These are phyloP conservation scores for Enteromius viviparus DNA, from an alignment of 2,797 vertebrate genomes.

Conservation along the genomic window DNA sequence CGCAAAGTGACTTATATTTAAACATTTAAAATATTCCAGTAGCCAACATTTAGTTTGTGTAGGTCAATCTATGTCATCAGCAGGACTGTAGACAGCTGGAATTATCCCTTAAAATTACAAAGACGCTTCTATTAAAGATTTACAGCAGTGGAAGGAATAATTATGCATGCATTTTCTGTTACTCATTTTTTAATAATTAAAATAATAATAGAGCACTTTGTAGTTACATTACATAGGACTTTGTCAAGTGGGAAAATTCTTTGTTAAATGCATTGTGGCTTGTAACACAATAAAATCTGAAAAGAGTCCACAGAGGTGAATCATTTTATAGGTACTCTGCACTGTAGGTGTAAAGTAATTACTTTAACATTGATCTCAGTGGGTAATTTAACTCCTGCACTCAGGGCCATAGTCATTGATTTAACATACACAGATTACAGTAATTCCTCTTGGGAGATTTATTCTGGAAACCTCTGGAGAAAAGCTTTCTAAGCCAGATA, in stretches of 20 bases:
- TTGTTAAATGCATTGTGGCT: constrained; percentile 9
- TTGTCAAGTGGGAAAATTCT: not conserved
- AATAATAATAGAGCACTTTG: not conserved
- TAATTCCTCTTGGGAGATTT: constrained; percentile 31
- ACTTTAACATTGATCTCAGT: constrained; percentile 34
- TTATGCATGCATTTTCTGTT: not conserved
- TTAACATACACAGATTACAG: constrained; percentile 39
- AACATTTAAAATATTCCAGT: not conserved
- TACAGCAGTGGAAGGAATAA: not conserved
- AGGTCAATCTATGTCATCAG: not conserved
- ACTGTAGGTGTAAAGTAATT: constrained; percentile 40
- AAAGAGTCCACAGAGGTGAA: constrained; percentile 29
- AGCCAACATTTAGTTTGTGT: not conserved
- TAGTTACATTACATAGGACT: not conserved
- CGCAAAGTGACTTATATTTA: not conserved
- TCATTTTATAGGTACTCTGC: constrained; percentile 24
- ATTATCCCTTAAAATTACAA: not conserved
- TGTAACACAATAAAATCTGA: constrained; percentile 16
- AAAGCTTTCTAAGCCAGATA: constrained; percentile 6
- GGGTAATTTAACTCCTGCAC: constrained; percentile 11
- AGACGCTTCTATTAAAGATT: not conserved
- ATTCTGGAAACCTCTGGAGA: constrained; percentile 9
- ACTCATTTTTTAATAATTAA: not conserved
- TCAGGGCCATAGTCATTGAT: constrained; percentile 34
- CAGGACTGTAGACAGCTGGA: not conserved